Conservation (phyloP, 2,797 vertebrate genomes). For the Coranthus polyacanthus region DNA sequence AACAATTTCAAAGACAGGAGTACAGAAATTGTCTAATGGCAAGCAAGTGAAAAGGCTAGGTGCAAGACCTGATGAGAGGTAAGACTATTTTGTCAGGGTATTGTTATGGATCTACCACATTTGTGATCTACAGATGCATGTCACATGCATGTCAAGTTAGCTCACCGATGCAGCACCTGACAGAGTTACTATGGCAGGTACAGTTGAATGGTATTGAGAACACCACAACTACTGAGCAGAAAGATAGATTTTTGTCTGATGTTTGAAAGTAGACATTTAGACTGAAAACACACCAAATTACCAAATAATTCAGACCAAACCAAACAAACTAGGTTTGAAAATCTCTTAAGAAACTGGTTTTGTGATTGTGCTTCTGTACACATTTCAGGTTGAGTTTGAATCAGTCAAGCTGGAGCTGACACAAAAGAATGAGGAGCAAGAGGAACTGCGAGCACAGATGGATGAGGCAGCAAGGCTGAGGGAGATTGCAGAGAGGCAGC, state of each 20-base stretch:
- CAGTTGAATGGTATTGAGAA: background rate
- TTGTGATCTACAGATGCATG: background rate
- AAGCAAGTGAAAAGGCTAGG: constrained; percentile 1
- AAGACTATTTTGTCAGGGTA: background rate
- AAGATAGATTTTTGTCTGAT: background rate
- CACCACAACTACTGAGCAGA: background rate
- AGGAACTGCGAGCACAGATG: constrained; percentile 82
- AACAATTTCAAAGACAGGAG: background rate
- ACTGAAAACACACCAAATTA: background rate
- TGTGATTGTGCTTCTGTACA: constrained; percentile 8
- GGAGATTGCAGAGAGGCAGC: constrained; percentile 87
- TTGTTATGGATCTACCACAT: background rate
- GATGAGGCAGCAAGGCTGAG: constrained; percentile 85
- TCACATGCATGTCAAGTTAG: constrained; percentile 2
- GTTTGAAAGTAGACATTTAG: background rate
- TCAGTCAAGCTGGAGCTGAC: constrained; percentile 88
- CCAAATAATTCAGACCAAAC: background rate
- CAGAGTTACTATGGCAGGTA: too few relatives aligned
- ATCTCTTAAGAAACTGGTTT: background rate
- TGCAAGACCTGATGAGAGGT: background rate
- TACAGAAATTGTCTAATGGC: background rate
- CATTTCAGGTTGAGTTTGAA: constrained; percentile 89
- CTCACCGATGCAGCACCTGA: background rate
- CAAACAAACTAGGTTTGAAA: background rate
- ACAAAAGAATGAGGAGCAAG: constrained; percentile 88